Evolutionary conservation across 2,888 invertebrate species (phyloP).

Genomic region (Coecobrya sp.): DNA sequence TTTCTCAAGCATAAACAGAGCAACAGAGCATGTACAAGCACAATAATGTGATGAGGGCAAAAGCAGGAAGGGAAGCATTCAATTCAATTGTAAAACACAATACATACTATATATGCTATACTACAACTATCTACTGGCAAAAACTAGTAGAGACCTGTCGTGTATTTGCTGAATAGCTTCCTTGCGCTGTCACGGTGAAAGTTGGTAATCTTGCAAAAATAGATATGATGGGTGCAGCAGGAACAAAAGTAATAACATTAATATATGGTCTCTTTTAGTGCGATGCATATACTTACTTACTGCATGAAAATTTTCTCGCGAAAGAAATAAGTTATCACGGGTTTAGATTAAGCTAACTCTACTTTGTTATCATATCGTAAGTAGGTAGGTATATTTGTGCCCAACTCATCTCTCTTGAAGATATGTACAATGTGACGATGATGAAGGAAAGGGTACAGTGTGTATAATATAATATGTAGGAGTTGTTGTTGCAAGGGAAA

Average conservation of each 20-base stretch:
- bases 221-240: not conserved
- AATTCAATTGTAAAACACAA: not conserved
- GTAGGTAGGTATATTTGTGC: not conserved
- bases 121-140: not conserved
- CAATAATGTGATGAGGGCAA: not conserved
- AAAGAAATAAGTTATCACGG: not conserved
- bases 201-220: constrained; percentile 20
- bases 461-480: not conserved
- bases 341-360: not conserved
- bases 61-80: not conserved
- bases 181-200: not conserved
- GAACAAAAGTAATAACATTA: not conserved
- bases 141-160: not conserved
- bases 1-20: not conserved
- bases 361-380: not conserved
- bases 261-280: too few relatives aligned
- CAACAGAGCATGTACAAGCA: not conserved
- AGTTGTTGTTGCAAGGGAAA: constrained; percentile 19
- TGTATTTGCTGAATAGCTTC: constrained; percentile 25
- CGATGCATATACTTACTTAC: too few relatives aligned
- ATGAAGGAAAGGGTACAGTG: not conserved
- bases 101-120: too few relatives aligned
- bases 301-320: too few relatives aligned
- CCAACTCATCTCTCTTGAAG: not conserved
- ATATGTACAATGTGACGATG: not conserved